Evolutionary conservation across 2,888 invertebrate genomes (phyloP).

Genomic region (Andrena trimmerana): DNA sequence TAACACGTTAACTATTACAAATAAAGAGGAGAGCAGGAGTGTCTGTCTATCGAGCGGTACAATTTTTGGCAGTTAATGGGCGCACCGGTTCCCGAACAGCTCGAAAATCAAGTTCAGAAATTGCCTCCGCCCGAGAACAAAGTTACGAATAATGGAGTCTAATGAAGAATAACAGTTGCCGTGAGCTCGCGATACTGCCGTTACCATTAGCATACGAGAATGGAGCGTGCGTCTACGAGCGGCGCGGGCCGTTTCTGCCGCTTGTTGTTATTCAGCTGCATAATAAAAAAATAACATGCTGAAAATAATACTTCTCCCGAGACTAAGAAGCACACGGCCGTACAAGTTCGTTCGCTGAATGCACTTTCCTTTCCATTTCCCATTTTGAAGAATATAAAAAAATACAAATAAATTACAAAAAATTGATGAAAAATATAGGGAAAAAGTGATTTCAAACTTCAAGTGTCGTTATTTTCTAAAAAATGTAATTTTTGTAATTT

Average conservation of each 20-base stretch:
- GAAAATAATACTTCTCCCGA: conserved; percentile 14
- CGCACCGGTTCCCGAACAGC: background rate
- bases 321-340: conserved; percentile 5
- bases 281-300: conserved; percentile 34
- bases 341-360: conserved; percentile 5
- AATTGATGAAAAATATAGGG: too few species aligned
- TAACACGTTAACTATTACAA: conserved; percentile 1
- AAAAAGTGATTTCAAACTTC: too few species aligned
- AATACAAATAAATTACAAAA: too few species aligned
- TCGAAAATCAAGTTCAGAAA: background rate
- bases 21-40: background rate
- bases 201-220: conserved; percentile 32
- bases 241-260: background rate
- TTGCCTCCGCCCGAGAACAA: background rate
- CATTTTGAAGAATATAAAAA: too few species aligned
- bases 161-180: conserved; percentile 16
- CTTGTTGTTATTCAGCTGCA: background rate
- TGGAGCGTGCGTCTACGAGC: conserved; percentile 4
- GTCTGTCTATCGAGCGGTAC: conserved; percentile 1
- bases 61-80: conserved; percentile 1
- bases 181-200: background rate
- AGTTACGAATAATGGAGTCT: background rate
- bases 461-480: too few species aligned
- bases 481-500: too few species aligned
- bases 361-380: conserved; percentile 9